These are phyloP conservation scores for Cladopsammia gracilis DNA, from an alignment of 64 coral and sea anemone species.

Conservation along the genomic window DNA sequence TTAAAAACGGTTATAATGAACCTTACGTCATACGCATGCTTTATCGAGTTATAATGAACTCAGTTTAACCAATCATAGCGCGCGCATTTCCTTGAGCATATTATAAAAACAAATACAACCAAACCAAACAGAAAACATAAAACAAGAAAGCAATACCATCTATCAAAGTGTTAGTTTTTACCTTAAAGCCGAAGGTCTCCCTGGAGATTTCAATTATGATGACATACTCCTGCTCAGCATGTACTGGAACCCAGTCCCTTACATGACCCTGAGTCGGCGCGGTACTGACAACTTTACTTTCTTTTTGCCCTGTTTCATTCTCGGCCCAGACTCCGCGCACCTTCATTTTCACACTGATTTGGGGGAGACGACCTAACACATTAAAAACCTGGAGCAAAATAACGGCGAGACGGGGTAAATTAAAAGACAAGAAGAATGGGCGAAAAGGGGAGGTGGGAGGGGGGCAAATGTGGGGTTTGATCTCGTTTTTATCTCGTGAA, in stretches of 20 bases:
- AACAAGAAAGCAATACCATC: background rate
- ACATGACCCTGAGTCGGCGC: constrained; percentile 41
- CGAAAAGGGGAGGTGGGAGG: no score
- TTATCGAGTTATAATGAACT: no score
- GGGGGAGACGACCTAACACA: constrained; percentile 72
- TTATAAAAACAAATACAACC: no score
- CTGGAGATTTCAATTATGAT: constrained; percentile 62
- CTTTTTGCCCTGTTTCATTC: constrained; percentile 63
- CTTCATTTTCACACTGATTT: constrained; percentile 62
- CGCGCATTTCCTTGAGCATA: no score
- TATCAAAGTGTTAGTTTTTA: background rate
- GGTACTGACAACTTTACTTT: constrained; percentile 58
- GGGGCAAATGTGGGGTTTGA: no score
- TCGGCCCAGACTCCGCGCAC: constrained; percentile 91
- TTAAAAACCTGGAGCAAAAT: constrained; percentile 51
- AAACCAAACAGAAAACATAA: background rate
- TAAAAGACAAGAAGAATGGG: background rate
- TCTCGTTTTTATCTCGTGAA: no score
- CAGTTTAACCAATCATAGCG: no score
- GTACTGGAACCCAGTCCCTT: constrained; percentile 88
- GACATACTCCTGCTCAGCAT: constrained; percentile 97
- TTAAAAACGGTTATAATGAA: no score
- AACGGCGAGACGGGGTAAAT: background rate
- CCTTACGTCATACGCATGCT: no score
- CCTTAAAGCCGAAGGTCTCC: constrained; percentile 62